Evolutionary conservation across 2,797 vertebrate species (phyloP).

Genomic region (Hydrophis major): DNA sequence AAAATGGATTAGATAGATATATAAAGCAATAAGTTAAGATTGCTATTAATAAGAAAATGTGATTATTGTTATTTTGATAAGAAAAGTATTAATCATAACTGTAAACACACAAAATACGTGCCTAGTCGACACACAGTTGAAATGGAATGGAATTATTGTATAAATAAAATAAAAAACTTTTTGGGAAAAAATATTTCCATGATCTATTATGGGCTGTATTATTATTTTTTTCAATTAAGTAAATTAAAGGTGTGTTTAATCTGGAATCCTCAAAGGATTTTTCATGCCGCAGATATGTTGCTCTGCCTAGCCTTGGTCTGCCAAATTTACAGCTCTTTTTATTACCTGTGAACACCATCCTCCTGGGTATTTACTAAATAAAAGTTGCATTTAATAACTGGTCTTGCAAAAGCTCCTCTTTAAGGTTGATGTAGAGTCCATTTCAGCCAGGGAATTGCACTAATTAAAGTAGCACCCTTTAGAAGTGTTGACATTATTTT

Average conservation of each 20-base stretch:
- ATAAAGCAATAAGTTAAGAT: no score
- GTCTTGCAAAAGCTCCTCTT: not conserved
- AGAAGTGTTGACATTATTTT: not conserved
- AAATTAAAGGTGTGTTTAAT: not conserved
- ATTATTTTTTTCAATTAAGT: not conserved
- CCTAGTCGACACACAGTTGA: no score
- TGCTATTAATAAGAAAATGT: no score
- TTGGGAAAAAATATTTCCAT: not conserved
- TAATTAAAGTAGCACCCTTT: not conserved
- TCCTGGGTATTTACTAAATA: constrained; percentile 14
- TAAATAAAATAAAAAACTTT: no score
- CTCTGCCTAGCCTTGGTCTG: not conserved
- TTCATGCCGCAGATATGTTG: not conserved
- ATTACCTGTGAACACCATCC: constrained; percentile 6
- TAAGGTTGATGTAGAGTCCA: not conserved
- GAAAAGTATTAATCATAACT: no score
- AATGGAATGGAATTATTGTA: no score
- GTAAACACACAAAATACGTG: no score
- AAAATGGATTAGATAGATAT: no score
- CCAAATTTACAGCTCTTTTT: constrained; percentile 9
- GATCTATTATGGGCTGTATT: not conserved
- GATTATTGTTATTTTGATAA: no score
- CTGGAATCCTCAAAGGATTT: not conserved
- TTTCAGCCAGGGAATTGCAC: not conserved
- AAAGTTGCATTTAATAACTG: constrained; percentile 11